phyloP scores from a whole-genome alignment of 2,113 vertebrate species.

The Neogobius melanostomus region DNA sequence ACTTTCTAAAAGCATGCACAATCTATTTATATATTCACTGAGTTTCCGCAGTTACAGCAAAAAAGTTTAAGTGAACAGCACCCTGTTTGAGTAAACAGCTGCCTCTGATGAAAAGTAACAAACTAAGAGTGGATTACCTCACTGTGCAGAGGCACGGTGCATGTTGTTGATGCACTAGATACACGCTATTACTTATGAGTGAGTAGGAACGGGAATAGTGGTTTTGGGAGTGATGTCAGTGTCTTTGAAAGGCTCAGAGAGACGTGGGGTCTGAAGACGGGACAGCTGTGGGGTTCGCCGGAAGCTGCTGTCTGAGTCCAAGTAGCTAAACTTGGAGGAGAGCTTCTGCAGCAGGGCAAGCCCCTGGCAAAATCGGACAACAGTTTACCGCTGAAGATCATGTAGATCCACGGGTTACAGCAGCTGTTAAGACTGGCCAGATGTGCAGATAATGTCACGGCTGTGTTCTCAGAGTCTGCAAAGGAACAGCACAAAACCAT shows the following conservation, averaged over 20 bases:
- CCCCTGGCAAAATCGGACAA: conserved; percentile 83
- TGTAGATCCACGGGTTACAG: conserved; percentile 98
- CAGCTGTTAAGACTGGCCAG: conserved; percentile 94
- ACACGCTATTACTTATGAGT: conserved; percentile 60
- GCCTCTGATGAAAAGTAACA: conserved; percentile 18
- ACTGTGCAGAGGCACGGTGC: not conserved
- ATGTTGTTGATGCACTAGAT: not conserved
- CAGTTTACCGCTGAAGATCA: conserved; percentile 94
- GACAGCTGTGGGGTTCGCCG: conserved; percentile 84
- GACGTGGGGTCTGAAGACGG: conserved; percentile 76
- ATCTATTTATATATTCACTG: not conserved
- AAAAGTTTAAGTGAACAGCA: conserved; percentile 11
- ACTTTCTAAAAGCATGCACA: no score
- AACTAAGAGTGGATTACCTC: not conserved
- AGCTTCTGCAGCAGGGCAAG: conserved; percentile 80
- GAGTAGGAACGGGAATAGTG: conserved; percentile 64
- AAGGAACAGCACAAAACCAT: conserved; percentile 7
- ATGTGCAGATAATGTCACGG: conserved; percentile 84
- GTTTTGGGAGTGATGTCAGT: conserved; percentile 57
- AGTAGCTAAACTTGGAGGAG: conserved; percentile 69
- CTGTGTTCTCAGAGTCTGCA: conserved; percentile 88
- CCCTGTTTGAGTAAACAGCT: conserved; percentile 6
- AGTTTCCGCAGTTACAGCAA: not conserved
- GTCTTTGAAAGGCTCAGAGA: conserved; percentile 79
- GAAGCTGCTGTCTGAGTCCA: conserved; percentile 87